Percentiles rank a stretch among this genome's conserved stretches.
Conservation (phyloP, 2,797 vertebrate genomes). For the Gouania willdenowi region DNA sequence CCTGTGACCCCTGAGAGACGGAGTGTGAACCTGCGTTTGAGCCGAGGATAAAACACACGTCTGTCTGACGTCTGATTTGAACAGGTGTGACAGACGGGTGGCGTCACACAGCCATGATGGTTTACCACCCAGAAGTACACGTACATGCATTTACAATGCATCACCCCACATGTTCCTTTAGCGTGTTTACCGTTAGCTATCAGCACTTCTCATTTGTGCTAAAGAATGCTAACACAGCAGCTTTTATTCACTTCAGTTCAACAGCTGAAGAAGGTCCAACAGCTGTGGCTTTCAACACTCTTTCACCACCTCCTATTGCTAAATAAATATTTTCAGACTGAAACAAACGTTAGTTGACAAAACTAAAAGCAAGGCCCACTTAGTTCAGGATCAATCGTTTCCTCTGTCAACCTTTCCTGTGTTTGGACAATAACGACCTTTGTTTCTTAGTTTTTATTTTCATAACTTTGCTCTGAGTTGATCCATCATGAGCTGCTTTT, state of each 20-base stretch:
- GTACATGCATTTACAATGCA: constrained; percentile 10
- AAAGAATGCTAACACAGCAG: constrained; percentile 36
- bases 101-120: constrained; percentile 27
- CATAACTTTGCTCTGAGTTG: too few species aligned
- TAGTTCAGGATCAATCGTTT: too few species aligned
- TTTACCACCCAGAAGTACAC: constrained; percentile 53
- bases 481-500: too few species aligned
- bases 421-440: too few species aligned
- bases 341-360: too few species aligned
- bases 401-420: background rate
- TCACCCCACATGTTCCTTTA: constrained; percentile 14
- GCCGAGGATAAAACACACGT: constrained; percentile 39
- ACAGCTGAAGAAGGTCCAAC: constrained; percentile 57
- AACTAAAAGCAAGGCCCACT: too few species aligned
- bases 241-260: constrained; percentile 33
- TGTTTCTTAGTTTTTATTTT: too few species aligned
- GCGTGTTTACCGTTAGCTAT: constrained; percentile 64
- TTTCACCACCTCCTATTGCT: background rate
- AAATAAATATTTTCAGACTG: too few species aligned
- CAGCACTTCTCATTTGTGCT: constrained; percentile 63
- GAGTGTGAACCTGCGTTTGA: too few species aligned
- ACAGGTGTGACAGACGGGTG: constrained; percentile 59
- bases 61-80: constrained; percentile 35
- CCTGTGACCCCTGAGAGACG: too few species aligned
- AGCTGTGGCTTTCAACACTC: constrained; percentile 34